Percentiles rank a stretch among this genome's conserved stretches.
These are phyloP conservation scores for Budorcas taxicolor DNA, from an alignment of 2,113 vertebrate species.

Conservation along the genomic window DNA sequence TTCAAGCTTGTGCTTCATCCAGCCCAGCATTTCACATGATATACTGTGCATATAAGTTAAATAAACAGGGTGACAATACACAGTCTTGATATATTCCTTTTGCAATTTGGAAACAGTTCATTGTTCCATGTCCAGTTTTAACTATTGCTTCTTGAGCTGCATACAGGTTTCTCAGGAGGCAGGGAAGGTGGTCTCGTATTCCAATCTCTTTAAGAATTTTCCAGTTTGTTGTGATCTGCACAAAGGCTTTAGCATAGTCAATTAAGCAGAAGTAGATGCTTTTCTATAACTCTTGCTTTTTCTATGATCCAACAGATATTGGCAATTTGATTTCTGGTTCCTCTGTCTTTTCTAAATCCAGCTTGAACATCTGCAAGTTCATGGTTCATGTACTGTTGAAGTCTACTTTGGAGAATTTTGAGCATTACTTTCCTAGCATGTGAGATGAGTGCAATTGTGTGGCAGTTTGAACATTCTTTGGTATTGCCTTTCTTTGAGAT, in stretches of 20 bases:
- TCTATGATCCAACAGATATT: neutral
- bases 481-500: neutral
- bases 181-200: neutral
- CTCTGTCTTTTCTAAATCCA: neutral
- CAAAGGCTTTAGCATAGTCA: neutral
- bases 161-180: neutral
- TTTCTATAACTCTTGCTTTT: neutral
- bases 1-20: neutral
- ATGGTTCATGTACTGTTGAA: neutral
- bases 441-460: neutral
- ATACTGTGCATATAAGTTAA: neutral
- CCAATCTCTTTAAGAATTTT: neutral
- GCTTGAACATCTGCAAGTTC: neutral
- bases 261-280: neutral
- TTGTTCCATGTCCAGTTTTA: neutral
- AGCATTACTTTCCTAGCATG: neutral
- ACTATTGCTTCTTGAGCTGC: neutral
- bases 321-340: neutral
- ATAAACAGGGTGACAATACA: neutral
- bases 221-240: neutral
- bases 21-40: neutral
- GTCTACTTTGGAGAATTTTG: neutral
- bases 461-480: neutral
- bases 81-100: neutral
- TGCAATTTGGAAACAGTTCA: rapidly evolving